Conservation (phyloP, 2,113 vertebrate species). For the Zosterops borbonicus region DNA sequence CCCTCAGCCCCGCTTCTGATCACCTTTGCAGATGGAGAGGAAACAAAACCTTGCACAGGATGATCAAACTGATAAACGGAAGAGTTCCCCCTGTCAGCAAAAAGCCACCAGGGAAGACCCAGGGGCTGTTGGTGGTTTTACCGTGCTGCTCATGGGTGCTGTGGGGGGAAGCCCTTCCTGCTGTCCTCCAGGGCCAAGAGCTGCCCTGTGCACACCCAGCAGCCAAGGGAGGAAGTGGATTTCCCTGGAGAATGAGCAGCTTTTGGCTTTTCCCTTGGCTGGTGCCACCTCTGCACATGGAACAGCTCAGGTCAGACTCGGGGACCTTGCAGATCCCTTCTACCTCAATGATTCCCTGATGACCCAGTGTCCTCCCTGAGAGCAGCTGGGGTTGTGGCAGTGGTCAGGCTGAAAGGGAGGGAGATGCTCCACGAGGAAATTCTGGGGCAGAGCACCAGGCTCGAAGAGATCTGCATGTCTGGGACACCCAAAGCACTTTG, state of each 20-base stretch:
- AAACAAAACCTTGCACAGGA: slow-evolving; percentile 15
- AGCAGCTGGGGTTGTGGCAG: neutral
- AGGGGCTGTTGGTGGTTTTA: neutral
- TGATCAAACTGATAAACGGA: neutral
- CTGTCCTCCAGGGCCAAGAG: neutral
- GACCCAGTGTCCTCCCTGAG: neutral
- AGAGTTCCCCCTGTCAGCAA: neutral
- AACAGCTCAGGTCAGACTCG: neutral
- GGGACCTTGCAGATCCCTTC: neutral
- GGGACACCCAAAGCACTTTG: too few species aligned
- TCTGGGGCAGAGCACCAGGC: neutral
- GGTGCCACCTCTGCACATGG: neutral
- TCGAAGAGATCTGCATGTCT: neutral
- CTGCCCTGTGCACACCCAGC: neutral
- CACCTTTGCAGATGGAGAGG: neutral
- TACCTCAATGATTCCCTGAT: accelerated
- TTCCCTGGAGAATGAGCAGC: neutral
- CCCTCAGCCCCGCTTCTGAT: neutral
- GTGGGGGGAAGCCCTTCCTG: neutral
- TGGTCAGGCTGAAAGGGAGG: neutral
- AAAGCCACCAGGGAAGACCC: neutral
- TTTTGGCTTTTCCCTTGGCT: neutral
- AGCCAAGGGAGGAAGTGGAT: accelerated
- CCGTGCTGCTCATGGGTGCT: neutral
- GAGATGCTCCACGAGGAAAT: neutral